Evolutionary conservation across 2,113 vertebrate genomes (phyloP).

Genomic region (Hemibagrus wyckioides): DNA sequence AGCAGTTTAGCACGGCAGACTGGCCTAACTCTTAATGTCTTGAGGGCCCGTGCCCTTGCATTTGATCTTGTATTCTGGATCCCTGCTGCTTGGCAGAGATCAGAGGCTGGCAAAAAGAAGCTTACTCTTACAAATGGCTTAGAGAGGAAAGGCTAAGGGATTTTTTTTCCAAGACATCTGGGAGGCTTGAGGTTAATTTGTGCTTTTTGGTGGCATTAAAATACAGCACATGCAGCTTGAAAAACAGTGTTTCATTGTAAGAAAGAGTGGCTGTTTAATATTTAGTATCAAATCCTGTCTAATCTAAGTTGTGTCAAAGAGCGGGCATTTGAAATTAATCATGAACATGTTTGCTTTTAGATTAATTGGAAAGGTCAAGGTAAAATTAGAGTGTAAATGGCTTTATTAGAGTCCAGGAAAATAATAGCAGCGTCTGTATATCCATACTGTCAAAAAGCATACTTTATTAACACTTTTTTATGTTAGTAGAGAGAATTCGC

Average conservation of each 20-base stretch:
- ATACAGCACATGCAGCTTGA: slow-evolving; percentile 42
- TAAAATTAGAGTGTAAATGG: slow-evolving; percentile 19
- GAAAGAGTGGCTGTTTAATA: background rate
- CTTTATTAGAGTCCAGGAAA: background rate
- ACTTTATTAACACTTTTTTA: slow-evolving; percentile 24
- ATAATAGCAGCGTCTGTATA: background rate
- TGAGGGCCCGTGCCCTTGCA: slow-evolving; percentile 56
- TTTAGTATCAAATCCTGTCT: slow-evolving; percentile 1
- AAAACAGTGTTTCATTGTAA: slow-evolving; percentile 12
- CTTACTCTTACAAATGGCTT: slow-evolving; percentile 60
- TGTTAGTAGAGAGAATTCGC: slow-evolving; percentile 19
- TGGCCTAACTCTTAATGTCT: slow-evolving; percentile 37
- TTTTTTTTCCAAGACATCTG: slow-evolving; percentile 62
- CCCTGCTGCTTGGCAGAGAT: slow-evolving; percentile 59
- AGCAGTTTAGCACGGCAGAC: slow-evolving; percentile 24
- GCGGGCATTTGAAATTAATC: background rate
- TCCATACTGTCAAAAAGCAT: background rate
- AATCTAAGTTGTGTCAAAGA: background rate
- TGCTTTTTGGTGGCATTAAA: slow-evolving; percentile 67
- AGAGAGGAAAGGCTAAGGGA: slow-evolving; percentile 53
- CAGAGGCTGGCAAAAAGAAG: slow-evolving; percentile 58
- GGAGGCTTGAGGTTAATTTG: slow-evolving; percentile 71
- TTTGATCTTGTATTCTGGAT: slow-evolving; percentile 57
- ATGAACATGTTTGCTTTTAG: background rate
- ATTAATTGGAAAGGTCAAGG: slow-evolving; percentile 15